Percentiles rank a stretch among this genome's conserved stretches.
Evolutionary conservation across 2,113 vertebrate genomes (phyloP).

Genomic region (Brienomyrus brachyistius): DNA sequence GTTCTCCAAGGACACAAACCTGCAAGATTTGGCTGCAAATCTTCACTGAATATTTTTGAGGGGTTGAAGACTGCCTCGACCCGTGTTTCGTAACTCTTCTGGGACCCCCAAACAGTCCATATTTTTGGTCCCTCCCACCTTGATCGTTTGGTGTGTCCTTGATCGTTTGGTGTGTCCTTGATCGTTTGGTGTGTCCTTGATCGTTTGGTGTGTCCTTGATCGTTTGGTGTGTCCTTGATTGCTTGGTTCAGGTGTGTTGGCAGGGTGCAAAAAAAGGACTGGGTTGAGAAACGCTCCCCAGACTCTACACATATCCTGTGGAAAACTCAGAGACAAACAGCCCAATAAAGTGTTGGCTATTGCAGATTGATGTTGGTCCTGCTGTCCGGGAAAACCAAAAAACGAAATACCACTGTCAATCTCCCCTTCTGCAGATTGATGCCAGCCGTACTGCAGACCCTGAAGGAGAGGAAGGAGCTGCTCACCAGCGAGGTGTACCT

Average conservation of each 20-base stretch:
- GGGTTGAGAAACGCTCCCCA: neutral
- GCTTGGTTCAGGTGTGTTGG: too few species aligned
- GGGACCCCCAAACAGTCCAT: too few species aligned
- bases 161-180: too few species aligned
- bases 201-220: too few species aligned
- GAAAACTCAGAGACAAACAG: neutral
- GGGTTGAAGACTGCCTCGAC: neutral
- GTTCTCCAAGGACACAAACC: neutral
- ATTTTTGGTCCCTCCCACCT: too few species aligned
- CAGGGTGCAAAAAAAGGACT: neutral
- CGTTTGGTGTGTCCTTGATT: too few species aligned
- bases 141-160: too few species aligned
- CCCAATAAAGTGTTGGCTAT: neutral
- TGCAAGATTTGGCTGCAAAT: neutral
- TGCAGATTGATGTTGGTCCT: neutral
- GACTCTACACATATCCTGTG: neutral
- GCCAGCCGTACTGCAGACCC: conserved; percentile 67
- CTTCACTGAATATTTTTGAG: neutral
- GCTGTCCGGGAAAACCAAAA: neutral
- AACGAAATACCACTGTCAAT: too few species aligned
- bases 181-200: too few species aligned
- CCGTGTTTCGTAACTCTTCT: neutral
- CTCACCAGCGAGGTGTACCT: conserved; percentile 75
- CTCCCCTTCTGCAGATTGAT: conserved; percentile 68
- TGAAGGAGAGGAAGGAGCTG: conserved; percentile 68